These are phyloP conservation scores for Eudorcas thomsonii DNA, from an alignment of 2,113 vertebrate genomes.

Conservation along the genomic window DNA sequence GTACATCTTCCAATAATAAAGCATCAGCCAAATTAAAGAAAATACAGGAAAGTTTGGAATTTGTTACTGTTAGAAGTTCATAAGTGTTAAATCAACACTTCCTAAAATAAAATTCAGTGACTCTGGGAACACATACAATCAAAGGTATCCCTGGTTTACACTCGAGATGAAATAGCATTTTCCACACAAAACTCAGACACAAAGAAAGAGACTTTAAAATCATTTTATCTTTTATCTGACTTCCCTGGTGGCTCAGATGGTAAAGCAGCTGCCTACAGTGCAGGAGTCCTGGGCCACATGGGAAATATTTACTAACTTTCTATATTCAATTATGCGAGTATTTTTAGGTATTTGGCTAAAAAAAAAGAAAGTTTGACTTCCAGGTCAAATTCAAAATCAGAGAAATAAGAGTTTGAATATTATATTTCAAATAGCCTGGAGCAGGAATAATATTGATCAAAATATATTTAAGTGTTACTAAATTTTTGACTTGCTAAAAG, in stretches of 20 bases:
- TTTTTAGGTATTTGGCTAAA: background rate
- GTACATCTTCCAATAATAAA: background rate
- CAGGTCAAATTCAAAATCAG: background rate
- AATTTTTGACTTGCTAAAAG: background rate
- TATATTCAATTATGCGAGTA: background rate
- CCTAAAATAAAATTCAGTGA: background rate
- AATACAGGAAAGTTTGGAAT: background rate
- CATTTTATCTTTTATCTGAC: background rate
- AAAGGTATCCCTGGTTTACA: background rate
- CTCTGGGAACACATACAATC: background rate
- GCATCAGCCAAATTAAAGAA: background rate
- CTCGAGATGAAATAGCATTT: too few relatives aligned
- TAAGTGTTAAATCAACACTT: background rate
- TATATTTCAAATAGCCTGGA: background rate
- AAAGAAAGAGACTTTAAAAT: background rate
- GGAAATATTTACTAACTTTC: background rate
- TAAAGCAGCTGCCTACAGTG: too few relatives aligned
- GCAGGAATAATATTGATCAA: background rate
- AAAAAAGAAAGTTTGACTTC: background rate
- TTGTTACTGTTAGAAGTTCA: background rate
- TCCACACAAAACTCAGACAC: background rate
- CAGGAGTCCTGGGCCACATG: accelerated
- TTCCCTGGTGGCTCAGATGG: too few relatives aligned
- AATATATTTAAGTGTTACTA: background rate
- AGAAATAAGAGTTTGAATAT: background rate